phyloP scores from a whole-genome alignment of 2,113 vertebrate species.

The Hippocampus mohnikei region DNA sequence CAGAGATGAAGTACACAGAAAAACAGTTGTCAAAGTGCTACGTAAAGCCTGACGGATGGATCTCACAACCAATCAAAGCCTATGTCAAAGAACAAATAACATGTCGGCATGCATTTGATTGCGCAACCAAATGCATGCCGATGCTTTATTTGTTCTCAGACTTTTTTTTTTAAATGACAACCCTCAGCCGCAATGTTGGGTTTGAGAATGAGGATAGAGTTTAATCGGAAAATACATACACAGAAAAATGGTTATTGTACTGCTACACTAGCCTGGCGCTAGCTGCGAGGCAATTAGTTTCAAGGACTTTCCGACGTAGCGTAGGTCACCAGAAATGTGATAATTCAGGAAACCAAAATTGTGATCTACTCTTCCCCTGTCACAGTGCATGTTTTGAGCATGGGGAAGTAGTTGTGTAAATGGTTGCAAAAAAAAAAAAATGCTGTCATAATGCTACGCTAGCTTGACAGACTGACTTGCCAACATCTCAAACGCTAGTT shows the following conservation, averaged over 20 bases:
- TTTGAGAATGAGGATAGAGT: no score
- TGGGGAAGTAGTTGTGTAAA: not conserved
- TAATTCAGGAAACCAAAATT: not conserved
- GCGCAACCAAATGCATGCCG: not conserved
- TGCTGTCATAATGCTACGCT: not conserved
- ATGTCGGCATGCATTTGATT: no score
- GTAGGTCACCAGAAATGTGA: slow-evolving; percentile 7
- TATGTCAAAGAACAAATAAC: no score
- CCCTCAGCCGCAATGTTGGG: no score
- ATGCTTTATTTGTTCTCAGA: no score
- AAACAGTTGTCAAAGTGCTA: not conserved
- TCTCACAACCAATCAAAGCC: not conserved
- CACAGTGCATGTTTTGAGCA: not conserved
- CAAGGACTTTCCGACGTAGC: slow-evolving; percentile 5
- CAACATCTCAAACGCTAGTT: not conserved
- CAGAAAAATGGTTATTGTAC: no score
- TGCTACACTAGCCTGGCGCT: no score
- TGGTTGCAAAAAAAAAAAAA: not conserved
- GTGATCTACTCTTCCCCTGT: not conserved
- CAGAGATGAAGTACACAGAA: not conserved
- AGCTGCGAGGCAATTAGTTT: no score
- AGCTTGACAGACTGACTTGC: not conserved
- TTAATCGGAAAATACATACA: no score
- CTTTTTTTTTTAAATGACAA: not conserved
- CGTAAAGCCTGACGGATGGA: not conserved